A percentile compares a stretch with the other conserved stretches of the same genome.
These are phyloP conservation scores for Tipula vernalis DNA, from an alignment of 2,888 invertebrate species.

Conservation along the genomic window DNA sequence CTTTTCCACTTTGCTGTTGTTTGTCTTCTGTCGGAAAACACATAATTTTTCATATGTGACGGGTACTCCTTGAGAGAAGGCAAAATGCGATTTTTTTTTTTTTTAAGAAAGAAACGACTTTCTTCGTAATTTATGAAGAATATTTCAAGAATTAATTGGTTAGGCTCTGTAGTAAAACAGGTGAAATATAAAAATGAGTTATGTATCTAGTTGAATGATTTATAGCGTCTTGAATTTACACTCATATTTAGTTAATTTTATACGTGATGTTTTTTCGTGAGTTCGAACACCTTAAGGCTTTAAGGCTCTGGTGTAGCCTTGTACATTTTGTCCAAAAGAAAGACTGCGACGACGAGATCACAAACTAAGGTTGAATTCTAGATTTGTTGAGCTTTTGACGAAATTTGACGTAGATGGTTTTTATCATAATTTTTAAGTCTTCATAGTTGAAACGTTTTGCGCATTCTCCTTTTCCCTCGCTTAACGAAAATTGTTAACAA, in stretches of 20 bases:
- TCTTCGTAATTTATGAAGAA: background rate
- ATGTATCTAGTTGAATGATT: background rate
- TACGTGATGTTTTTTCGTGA: background rate
- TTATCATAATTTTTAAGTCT: too few species aligned
- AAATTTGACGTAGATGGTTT: too few species aligned
- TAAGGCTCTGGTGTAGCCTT: too few species aligned
- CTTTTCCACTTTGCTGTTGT: background rate
- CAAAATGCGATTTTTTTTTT: background rate
- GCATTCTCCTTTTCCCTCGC: too few species aligned
- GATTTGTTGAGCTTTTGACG: too few species aligned
- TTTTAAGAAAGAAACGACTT: background rate
- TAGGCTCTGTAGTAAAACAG: background rate
- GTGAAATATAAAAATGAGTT: background rate
- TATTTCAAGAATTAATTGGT: background rate
- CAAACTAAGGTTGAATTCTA: too few species aligned
- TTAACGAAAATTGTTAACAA: too few species aligned
- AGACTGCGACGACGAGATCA: too few species aligned
- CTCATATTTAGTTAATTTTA: background rate
- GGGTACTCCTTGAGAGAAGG: background rate
- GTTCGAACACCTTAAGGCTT: too few species aligned
- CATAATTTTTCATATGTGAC: background rate
- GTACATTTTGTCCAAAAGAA: too few species aligned
- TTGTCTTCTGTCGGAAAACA: background rate
- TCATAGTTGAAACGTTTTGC: too few species aligned
- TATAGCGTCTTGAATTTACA: background rate